These are phyloP conservation scores for Eulemur coronatus DNA, from an alignment of 2,797 vertebrate genomes.

Conservation along the genomic window DNA sequence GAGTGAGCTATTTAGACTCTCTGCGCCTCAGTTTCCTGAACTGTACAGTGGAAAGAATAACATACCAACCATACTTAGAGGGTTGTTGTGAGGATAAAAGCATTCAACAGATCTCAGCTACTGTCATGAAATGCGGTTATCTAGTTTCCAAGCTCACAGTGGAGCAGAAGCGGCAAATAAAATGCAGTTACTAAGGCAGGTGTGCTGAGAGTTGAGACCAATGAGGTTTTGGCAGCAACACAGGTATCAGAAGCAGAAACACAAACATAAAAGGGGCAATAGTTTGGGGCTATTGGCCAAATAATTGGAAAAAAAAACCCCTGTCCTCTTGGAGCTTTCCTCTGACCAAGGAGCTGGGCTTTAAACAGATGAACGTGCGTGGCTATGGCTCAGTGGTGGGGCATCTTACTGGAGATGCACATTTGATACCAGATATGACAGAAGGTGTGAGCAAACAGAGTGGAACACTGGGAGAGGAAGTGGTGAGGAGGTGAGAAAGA, in stretches of 20 bases:
- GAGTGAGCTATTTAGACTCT: neutral
- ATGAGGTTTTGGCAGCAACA: neutral
- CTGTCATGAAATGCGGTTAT: neutral
- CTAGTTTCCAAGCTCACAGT: neutral
- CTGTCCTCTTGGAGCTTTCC: neutral
- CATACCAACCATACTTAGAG: neutral
- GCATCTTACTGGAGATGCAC: slow-evolving; percentile 77
- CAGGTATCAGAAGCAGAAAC: neutral
- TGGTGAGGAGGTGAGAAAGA: neutral
- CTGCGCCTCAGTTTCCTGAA: neutral
- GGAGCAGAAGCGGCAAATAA: neutral
- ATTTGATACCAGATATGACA: neutral
- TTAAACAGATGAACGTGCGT: neutral
- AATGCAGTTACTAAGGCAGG: neutral
- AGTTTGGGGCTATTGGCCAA: neutral
- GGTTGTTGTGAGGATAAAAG: neutral
- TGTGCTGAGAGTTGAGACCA: neutral
- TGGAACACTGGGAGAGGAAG: neutral
- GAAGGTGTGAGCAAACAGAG: neutral
- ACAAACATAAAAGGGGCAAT: neutral
- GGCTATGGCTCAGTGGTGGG: slow-evolving; percentile 71
- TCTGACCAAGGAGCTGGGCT: neutral
- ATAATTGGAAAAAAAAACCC: neutral
- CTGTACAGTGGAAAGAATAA: neutral
- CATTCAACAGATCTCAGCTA: neutral